phyloP scores from a whole-genome alignment of 2,797 vertebrate genomes.

The Cossypha polioptera region DNA sequence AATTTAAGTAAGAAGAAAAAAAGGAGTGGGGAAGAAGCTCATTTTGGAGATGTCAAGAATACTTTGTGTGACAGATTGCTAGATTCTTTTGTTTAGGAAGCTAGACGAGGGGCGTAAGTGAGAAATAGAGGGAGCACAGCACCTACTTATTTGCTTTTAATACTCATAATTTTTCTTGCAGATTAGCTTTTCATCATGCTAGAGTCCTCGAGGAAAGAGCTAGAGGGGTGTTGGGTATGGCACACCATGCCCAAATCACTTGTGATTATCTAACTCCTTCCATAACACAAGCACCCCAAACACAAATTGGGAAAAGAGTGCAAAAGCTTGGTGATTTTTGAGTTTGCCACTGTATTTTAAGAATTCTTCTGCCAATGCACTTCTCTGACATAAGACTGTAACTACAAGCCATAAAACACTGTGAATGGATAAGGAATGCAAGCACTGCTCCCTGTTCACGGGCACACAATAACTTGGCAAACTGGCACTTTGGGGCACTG shows the following conservation, averaged over 20 bases:
- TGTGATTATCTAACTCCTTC: not conserved
- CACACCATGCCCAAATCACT: not conserved
- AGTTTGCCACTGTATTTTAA: not conserved
- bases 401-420: not conserved
- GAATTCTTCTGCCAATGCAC: not conserved
- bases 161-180: slow-evolving; percentile 49
- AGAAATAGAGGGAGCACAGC: slow-evolving; percentile 36
- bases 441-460: not conserved
- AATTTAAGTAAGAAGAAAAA: slow-evolving; percentile 38
- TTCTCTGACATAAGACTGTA: not conserved
- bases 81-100: slow-evolving; percentile 27
- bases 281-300: not conserved
- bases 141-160: slow-evolving; percentile 34
- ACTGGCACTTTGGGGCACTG: not conserved
- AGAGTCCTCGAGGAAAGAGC: not conserved
- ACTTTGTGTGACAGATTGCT: slow-evolving; percentile 67
- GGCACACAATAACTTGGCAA: not conserved
- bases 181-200: slow-evolving; percentile 26
- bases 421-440: not conserved
- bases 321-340: not conserved
- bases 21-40: slow-evolving; percentile 18
- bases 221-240: not conserved
- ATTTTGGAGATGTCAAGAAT: slow-evolving; percentile 56
- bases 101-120: slow-evolving; percentile 60
- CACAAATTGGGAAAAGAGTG: not conserved